Evolutionary conservation across 2,888 invertebrate genomes (phyloP).

Genomic region (Nowickia ferox): DNA sequence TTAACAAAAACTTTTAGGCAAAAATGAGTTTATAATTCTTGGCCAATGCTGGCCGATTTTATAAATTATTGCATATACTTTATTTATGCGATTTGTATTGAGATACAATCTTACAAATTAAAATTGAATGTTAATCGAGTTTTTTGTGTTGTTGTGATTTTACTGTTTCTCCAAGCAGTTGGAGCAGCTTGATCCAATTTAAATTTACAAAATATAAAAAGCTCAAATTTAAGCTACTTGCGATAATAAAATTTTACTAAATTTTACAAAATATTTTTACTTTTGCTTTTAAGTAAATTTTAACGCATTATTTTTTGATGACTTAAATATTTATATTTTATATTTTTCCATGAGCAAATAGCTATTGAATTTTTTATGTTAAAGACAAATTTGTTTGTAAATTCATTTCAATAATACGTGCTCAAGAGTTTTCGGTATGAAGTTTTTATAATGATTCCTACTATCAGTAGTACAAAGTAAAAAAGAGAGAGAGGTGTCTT

Average conservation of each 20-base stretch:
- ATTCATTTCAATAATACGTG: too few relatives aligned
- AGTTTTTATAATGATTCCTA: too few relatives aligned
- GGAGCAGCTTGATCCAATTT: neutral
- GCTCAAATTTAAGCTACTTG: neutral
- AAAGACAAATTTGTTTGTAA: too few relatives aligned
- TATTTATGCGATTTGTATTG: neutral
- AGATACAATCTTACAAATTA: neutral
- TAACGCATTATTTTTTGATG: neutral
- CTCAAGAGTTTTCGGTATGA: too few relatives aligned
- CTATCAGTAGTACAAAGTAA: too few relatives aligned
- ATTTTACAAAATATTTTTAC: neutral
- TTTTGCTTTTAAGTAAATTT: conserved; percentile 10
- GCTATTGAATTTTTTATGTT: too few relatives aligned
- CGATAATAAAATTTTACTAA: neutral
- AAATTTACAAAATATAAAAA: neutral
- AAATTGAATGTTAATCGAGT: conserved; percentile 29
- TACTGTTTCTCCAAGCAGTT: too few relatives aligned
- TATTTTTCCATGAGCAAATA: too few relatives aligned
- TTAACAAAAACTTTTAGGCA: neutral
- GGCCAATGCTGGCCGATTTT: neutral
- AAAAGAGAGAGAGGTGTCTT: too few relatives aligned
- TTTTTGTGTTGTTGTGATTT: neutral
- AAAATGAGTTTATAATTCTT: neutral
- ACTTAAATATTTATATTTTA: neutral
- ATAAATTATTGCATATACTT: conserved; percentile 13